Evolutionary conservation across 2,888 invertebrate genomes (phyloP).

Genomic region (Digitonthophagus gazella): DNA sequence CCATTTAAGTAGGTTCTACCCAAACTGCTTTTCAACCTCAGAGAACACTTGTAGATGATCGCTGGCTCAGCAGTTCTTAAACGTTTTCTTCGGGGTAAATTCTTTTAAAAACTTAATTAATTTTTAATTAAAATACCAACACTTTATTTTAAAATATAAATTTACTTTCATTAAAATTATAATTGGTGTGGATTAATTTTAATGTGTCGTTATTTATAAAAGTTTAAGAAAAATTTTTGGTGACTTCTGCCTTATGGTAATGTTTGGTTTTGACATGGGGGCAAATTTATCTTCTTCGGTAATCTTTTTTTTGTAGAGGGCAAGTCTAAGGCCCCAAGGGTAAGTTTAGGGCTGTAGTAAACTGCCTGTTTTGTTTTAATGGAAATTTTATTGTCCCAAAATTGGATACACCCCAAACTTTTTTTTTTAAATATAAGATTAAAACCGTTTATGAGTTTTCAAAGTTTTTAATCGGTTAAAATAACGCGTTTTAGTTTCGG

Average conservation of each 20-base stretch:
- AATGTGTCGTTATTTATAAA: background rate
- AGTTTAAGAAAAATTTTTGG: background rate
- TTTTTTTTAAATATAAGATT: background rate
- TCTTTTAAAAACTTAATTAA: background rate
- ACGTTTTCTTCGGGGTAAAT: background rate
- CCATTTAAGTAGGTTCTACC: background rate
- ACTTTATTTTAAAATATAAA: too few relatives aligned
- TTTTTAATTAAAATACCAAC: too few relatives aligned
- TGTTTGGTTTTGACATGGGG: conserved; percentile 13
- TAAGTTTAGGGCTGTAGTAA: background rate
- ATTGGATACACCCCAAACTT: background rate
- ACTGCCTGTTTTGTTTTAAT: conserved; percentile 10
- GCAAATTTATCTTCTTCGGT: conserved; percentile 10
- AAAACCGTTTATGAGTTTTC: background rate
- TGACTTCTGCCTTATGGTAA: background rate
- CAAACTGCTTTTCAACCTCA: conserved; percentile 1
- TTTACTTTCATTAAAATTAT: background rate
- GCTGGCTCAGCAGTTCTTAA: background rate
- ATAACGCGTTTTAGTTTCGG: background rate
- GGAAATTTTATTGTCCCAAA: conserved; percentile 7
- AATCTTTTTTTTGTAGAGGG: background rate
- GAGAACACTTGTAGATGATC: background rate
- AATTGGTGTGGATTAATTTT: background rate
- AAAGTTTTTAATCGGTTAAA: background rate
- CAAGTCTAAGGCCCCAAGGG: background rate